Conservation (phyloP, 2,888 invertebrate species). For the Blastobasis adustella region DNA sequence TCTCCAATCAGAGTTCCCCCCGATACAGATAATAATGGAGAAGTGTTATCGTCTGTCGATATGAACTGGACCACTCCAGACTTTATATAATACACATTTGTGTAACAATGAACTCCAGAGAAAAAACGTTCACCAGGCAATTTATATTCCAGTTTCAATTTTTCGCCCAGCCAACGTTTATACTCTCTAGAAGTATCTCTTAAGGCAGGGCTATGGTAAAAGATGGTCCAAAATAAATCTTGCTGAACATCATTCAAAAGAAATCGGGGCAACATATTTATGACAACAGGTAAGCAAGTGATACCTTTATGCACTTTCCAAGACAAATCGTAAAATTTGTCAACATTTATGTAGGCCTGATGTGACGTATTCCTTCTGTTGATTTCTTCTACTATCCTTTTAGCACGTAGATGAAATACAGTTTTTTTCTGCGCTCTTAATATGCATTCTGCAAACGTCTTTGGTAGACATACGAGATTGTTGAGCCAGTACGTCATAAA, state of each 20-base stretch:
- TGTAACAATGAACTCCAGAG: slow-evolving; percentile 2
- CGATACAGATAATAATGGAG: slow-evolving; percentile 3
- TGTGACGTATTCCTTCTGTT: background rate
- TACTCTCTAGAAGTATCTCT: slow-evolving; percentile 1
- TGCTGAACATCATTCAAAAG: background rate
- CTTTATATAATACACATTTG: slow-evolving; percentile 6
- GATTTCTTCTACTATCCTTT: background rate
- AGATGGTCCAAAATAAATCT: slow-evolving; percentile 6
- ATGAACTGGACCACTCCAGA: slow-evolving; percentile 5
- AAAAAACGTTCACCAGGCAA: slow-evolving; percentile 3
- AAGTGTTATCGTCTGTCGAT: slow-evolving; percentile 2
- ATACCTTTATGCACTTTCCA: slow-evolving; percentile 2
- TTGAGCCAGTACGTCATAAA: too few species aligned
- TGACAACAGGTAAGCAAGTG: background rate
- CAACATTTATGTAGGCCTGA: background rate
- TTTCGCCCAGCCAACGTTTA: slow-evolving; percentile 2
- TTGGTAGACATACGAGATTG: background rate
- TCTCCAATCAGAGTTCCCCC: slow-evolving; percentile 7
- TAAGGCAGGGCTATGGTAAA: slow-evolving; percentile 8
- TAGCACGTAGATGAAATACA: background rate
- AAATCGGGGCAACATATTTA: slow-evolving; percentile 2
- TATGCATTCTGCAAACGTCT: background rate
- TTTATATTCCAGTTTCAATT: background rate
- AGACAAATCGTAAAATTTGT: background rate
- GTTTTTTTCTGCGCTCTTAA: background rate